These are phyloP conservation scores for Hymenochirus boettgeri DNA, from an alignment of 2,113 vertebrate genomes.

Conservation along the genomic window DNA sequence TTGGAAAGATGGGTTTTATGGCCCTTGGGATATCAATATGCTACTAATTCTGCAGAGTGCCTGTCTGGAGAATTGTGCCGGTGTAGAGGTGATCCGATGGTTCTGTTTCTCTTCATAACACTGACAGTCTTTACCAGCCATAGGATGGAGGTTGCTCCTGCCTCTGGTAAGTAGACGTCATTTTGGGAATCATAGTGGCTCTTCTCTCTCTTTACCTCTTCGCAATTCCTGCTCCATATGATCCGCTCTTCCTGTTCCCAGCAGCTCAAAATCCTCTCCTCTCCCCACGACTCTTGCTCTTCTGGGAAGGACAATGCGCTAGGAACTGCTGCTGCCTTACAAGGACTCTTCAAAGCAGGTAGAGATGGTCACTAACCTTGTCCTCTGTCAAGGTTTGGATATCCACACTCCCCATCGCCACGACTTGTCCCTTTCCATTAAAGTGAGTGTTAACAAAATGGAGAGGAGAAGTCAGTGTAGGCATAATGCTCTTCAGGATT, in stretches of 20 bases:
- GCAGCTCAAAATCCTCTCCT: constrained; percentile 94
- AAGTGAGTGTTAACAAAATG: constrained; percentile 98
- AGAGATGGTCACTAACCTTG: constrained; percentile 79
- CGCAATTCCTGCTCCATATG: constrained; percentile 78
- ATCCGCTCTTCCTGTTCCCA: constrained; percentile 97
- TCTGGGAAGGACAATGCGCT: constrained; percentile 57
- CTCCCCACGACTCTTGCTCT: constrained; percentile 60
- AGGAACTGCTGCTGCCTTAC: constrained; percentile 54
- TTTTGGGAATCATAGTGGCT: too few species aligned
- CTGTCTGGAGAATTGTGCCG: too few species aligned
- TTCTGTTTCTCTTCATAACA: background rate
- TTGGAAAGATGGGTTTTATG: too few species aligned
- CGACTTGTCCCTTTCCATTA: constrained; percentile 69
- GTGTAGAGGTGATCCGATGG: too few species aligned
- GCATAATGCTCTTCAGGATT: constrained; percentile 62
- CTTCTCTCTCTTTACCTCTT: constrained; percentile 51
- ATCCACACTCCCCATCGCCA: constrained; percentile 54
- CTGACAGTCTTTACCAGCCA: background rate
- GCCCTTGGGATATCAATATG: too few species aligned
- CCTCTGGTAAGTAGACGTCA: too few species aligned
- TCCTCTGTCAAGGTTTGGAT: constrained; percentile 78
- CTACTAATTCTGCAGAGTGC: too few species aligned
- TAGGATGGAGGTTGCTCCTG: constrained; percentile 26
- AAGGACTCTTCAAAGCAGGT: constrained; percentile 66
- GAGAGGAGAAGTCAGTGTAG: constrained; percentile 78